Evolutionary conservation across 1,140 invertebrate species (phyloP), one percentile per base, ranked within the genome.

Genomic region (Hylyphantes graminicola): DNA sequence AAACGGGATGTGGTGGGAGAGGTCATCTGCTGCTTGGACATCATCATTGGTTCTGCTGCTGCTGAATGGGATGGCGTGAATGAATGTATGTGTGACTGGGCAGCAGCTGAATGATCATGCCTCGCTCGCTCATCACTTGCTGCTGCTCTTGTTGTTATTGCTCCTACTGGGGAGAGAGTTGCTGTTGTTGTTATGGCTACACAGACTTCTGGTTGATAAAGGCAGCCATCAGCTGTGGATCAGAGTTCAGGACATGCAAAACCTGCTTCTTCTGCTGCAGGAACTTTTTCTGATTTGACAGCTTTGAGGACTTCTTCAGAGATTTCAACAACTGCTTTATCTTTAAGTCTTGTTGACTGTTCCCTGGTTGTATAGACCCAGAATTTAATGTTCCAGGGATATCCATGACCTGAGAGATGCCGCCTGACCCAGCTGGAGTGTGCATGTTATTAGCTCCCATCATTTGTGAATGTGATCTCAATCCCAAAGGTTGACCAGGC

Each of bases 201-300:
- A 89, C 88, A 63, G 95, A 93, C 89, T 95, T 91, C 90, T 97
- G 96, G 89, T 97, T 97, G 75, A 99, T 96, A 88, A 98, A 97
- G 68, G 96, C 96, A 80, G 97, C 96, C 96, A 98, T 98, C 12
- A 99, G 91, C 83, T 96, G 96, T 63, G 97, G 97, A 92, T 98
- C 97, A 70, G 94, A 94, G 90, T 97, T 98, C 65, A 99, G 92
- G 87, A 99, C 97, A 87, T 94, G 93, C 35, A 98, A 91, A 74
- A 98, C 96, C 90, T 97, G 95, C 88, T 95, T 93, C 88, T 98
- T 97, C 88, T 97, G 96, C 87, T 98, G 96, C 35, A 35, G 35
- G 35, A 35, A 35, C 35, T 35, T 5, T 5, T 35, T 35, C 35
- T 35, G 35, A 35, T 35, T 35, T 68, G 94, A 95, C 17, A 74